Evolutionary conservation across 2,888 invertebrate species (phyloP).

Genomic region (Polymixis flavicincta): DNA sequence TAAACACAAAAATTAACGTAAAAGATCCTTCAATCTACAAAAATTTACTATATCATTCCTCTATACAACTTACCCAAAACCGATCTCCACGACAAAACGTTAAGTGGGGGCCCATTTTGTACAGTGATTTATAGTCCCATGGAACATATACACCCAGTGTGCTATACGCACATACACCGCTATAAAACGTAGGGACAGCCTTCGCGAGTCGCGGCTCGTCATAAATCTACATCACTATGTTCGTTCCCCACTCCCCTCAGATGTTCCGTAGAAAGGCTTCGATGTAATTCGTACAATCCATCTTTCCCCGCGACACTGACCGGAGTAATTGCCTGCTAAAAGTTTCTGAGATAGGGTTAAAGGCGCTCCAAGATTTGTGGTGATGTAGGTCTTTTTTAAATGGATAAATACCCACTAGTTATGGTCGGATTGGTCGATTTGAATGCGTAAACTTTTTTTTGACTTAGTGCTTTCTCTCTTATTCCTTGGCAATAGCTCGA

Average conservation of each 20-base stretch:
- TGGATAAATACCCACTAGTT: constrained; percentile 2
- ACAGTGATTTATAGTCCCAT: constrained; percentile 62
- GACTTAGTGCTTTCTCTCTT: neutral
- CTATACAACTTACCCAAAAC: constrained; percentile 12
- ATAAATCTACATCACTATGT: constrained; percentile 72
- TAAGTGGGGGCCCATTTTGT: constrained; percentile 51
- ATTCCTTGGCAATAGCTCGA: neutral
- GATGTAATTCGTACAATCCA: constrained; percentile 75
- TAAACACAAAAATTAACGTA: neutral
- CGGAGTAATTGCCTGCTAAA: constrained; percentile 75
- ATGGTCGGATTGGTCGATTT: neutral
- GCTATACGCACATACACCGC: constrained; percentile 45
- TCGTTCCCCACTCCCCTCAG: constrained; percentile 56
- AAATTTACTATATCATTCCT: constrained; percentile 14
- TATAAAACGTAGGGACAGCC: constrained; percentile 67
- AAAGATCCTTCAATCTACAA: neutral
- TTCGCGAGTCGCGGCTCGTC: constrained; percentile 63
- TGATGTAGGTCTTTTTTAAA: constrained; percentile 10
- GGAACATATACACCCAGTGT: constrained; percentile 57
- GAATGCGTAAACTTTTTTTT: neutral
- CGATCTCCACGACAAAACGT: constrained; percentile 42
- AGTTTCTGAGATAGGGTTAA: constrained; percentile 68
- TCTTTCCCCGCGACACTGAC: constrained; percentile 74
- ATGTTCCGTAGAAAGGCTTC: constrained; percentile 57
- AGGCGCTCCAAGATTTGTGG: constrained; percentile 48